A percentile compares a stretch with the other conserved stretches of the same genome.
These are phyloP conservation scores for Xenopus petersii DNA, from an alignment of 2,797 vertebrate species.

Conservation along the genomic window DNA sequence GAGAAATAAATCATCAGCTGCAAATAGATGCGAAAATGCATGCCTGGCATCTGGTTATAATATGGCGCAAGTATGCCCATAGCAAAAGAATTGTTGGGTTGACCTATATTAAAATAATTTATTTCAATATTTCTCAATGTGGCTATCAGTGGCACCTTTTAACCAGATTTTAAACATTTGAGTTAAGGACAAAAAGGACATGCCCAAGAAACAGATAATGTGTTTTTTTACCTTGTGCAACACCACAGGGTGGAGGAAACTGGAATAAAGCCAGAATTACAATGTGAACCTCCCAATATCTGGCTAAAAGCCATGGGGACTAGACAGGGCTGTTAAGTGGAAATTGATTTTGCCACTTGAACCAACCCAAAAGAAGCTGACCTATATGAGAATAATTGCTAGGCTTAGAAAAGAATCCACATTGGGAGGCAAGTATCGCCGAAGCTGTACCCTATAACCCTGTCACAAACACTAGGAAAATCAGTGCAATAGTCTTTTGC, in stretches of 20 bases:
- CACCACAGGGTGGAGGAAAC: constrained; percentile 20
- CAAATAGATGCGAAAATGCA: no score
- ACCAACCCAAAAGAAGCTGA: constrained; percentile 8
- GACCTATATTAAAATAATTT: no score
- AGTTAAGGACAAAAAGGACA: neutral
- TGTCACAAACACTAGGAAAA: no score
- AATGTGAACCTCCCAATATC: constrained; percentile 25
- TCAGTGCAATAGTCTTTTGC: no score
- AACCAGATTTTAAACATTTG: no score
- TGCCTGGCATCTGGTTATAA: no score
- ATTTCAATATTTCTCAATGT: no score
- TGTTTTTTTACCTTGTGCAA: constrained; percentile 3
- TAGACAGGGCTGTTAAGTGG: constrained; percentile 21
- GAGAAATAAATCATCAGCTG: no score
- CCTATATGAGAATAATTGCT: constrained; percentile 18
- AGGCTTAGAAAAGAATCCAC: constrained; percentile 6
- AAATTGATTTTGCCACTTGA: constrained; percentile 1
- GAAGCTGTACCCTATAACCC: neutral
- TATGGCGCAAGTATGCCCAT: no score
- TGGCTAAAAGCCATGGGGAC: constrained; percentile 7
- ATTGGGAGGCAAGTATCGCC: constrained; percentile 3
- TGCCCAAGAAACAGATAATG: constrained; percentile 12
- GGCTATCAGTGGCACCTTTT: no score
- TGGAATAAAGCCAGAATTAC: constrained; percentile 24
- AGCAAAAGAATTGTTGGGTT: no score